Conservation (phyloP, 1,140 invertebrate species). For the Meloidogyne floridensis region DNA sequence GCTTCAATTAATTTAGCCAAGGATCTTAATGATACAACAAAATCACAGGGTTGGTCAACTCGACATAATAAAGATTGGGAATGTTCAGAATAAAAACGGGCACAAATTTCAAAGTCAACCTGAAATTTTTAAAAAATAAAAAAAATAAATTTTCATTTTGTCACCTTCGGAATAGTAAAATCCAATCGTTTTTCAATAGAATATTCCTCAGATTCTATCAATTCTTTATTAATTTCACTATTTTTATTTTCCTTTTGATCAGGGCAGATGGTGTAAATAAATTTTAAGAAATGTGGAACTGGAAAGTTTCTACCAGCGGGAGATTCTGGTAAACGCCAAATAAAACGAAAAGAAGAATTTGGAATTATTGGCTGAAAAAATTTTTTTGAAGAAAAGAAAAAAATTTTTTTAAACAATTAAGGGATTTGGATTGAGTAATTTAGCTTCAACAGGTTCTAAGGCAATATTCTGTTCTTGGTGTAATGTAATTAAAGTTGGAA, state of each 20-base stretch:
- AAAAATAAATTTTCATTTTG: constrained; percentile 16
- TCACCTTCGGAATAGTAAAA: constrained; percentile 41
- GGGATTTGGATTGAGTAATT: constrained; percentile 39
- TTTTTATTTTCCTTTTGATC: constrained; percentile 6
- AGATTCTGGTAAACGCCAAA: constrained; percentile 45
- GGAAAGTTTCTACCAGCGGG: constrained; percentile 18
- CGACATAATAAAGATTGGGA: constrained; percentile 60
- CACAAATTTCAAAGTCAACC: constrained; percentile 59
- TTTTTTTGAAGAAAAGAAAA: neutral
- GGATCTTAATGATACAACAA: constrained; percentile 60
- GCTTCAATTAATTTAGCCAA: constrained; percentile 38
- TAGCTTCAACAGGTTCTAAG: constrained; percentile 29
- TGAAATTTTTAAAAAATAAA: constrained; percentile 18
- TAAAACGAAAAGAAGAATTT: constrained; percentile 47
- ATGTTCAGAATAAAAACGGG: constrained; percentile 58
- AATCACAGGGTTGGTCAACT: constrained; percentile 52
- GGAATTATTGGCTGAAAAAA: constrained; percentile 46
- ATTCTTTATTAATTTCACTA: constrained; percentile 20
- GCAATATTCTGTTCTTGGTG: constrained; percentile 34
- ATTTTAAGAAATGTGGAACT: constrained; percentile 39
- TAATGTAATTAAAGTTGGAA: constrained; percentile 39
- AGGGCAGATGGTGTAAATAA: constrained; percentile 35
- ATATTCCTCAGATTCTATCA: constrained; percentile 31
- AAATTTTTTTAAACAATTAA: constrained; percentile 36
- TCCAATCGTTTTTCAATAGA: constrained; percentile 38